These are phyloP conservation scores for Centroberyx gerrardi DNA, from an alignment of 2,797 vertebrate species.

Conservation along the genomic window DNA sequence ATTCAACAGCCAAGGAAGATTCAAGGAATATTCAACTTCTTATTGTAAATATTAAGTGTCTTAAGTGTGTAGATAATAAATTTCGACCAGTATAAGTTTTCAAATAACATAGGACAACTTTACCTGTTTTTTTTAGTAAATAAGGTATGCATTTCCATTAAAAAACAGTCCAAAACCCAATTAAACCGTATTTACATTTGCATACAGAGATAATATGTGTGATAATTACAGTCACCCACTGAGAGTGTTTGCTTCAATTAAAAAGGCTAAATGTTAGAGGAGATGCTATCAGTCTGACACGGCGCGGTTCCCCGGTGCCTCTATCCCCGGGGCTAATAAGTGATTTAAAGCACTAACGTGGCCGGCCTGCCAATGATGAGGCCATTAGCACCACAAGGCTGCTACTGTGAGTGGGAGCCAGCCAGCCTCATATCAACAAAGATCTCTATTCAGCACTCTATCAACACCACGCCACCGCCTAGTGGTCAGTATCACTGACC, in stretches of 20 bases:
- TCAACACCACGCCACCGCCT: slow-evolving; percentile 68
- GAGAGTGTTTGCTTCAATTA: slow-evolving; percentile 11
- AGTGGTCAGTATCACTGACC: slow-evolving; percentile 69
- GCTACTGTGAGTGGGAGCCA: slow-evolving; percentile 71
- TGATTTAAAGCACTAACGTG: slow-evolving; percentile 76
- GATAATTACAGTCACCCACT: slow-evolving; percentile 11
- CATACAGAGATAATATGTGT: no score
- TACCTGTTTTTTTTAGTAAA: no score
- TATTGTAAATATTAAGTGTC: slow-evolving; percentile 15
- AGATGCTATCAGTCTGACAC: slow-evolving; percentile 56
- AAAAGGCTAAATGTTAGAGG: slow-evolving; percentile 46
- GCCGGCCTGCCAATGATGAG: slow-evolving; percentile 77
- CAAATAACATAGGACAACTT: no score
- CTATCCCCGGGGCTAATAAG: slow-evolving; percentile 70
- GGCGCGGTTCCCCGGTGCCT: slow-evolving; percentile 48
- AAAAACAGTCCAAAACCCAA: no score
- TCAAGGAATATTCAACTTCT: not conserved
- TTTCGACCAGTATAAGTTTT: no score
- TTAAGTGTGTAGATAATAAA: no score
- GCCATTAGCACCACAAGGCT: slow-evolving; percentile 73
- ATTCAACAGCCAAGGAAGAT: no score
- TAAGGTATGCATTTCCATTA: no score
- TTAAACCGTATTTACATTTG: no score
- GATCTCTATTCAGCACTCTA: slow-evolving; percentile 80
- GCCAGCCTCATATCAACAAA: slow-evolving; percentile 81